phyloP scores from a whole-genome alignment of 2,113 vertebrate genomes.

The Myrmecobius fasciatus region DNA sequence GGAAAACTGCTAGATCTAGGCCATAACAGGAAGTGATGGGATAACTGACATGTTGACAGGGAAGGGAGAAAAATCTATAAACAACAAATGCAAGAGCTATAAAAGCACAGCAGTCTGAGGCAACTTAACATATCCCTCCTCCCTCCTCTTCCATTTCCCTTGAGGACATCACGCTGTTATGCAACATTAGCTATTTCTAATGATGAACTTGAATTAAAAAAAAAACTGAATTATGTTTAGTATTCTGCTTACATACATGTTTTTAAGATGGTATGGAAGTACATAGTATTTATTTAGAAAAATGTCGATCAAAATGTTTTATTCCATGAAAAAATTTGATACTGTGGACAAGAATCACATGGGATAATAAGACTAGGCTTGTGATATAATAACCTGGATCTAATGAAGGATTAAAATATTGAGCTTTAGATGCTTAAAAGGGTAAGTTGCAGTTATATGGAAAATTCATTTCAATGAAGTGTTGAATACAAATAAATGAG shows the following conservation, averaged over 20 bases:
- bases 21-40: conserved; percentile 30
- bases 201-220: conserved; percentile 46
- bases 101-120: conserved; percentile 33
- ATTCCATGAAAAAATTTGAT: not conserved
- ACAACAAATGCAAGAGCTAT: conserved; percentile 13
- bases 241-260: not conserved
- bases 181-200: conserved; percentile 33
- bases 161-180: conserved; percentile 19
- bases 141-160: not conserved
- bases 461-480: conserved; percentile 34
- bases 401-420: not conserved
- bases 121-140: conserved; percentile 4
- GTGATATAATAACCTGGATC: not conserved
- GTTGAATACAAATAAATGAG: conserved; percentile 37
- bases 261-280: conserved; percentile 60
- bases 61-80: conserved; percentile 30
- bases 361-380: not conserved
- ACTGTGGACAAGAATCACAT: not conserved
- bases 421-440: conserved; percentile 49
- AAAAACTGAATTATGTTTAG: conserved; percentile 54
- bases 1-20: conserved; percentile 18
- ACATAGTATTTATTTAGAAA: conserved; percentile 49
- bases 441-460: conserved; percentile 42
- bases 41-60: conserved; percentile 56
- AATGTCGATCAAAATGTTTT: conserved; percentile 41